Base-by-base conservation (phyloP, 1,140 invertebrate genomes). In the Pseudomyrmex gracilis region DNA sequence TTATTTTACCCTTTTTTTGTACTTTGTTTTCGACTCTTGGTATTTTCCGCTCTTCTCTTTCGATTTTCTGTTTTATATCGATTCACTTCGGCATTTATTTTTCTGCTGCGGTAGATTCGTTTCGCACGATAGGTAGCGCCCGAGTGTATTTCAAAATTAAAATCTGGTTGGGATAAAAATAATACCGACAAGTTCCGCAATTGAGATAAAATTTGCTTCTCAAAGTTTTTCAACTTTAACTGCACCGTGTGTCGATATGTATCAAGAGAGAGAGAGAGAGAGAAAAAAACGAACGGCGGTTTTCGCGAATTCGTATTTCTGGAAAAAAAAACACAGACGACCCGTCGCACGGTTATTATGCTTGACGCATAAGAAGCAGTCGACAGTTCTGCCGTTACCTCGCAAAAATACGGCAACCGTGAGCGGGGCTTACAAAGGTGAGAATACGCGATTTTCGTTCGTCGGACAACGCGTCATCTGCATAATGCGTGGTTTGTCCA, bases 401-500 rank as follows among this genome's bases (percentile, higher is more conserved):
- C 58, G 3, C 17, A 49, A 78, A 66, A 70, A 80, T 49, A 55
- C 43, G 64, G 8, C 24, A 24, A 12, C 9, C 17, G 61, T 71
- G 43, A 13, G 8, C 15, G 15, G 20, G 10, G n/a, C 13, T 60
- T n/a, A 12, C 43, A 20, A 47, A 68, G 74, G 67, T 68, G 47
- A 66, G 49, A 22, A 17, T 10, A 55, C 55, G 73, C 80, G 82
- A 80, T 71, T 87, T 87, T 86, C 68, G 63, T 78, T 77, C 64
- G 74, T 78, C 51, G 73, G 57, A 83, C 51, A 85, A 55, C 84
- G 57, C 73, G 63, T 71, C 83, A 87, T 88, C 86, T 87, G 83
- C 87, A 88, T 88, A 88, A 88, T 87, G 76, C 85, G 85, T 87
- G 82, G 85, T 60, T 68, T 53, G 87, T 67, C 70, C 83, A 66